Evolutionary conservation across 2,113 vertebrate species (phyloP), one percentile per base, ranked within the genome.

Genomic region (Sus scrofa): DNA sequence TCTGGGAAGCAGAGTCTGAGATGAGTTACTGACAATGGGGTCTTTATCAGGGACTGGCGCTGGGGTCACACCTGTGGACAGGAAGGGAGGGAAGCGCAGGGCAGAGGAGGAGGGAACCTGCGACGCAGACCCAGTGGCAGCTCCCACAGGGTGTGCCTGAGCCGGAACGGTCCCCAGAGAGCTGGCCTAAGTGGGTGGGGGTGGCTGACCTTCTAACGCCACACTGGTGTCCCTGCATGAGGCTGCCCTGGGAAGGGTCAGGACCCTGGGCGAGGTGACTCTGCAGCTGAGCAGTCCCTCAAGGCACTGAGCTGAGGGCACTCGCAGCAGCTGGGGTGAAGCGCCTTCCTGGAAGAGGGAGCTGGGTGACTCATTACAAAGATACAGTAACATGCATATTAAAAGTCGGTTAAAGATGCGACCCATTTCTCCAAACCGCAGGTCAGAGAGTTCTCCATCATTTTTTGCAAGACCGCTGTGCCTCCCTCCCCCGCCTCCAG

Each of bases 81-180:
- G 37, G n/a, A 78, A 2, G 8, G 2, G 10, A 18, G 26, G 52
- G 60, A 27, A 50, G 27, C 22, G 0, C 22, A 1, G 13, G 63
- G 5, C 50, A 44, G 32, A 27, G 16, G 12, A 9, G 39, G n/a
- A 56, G 94, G 34, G 20, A 27, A 62, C 24, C 5, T 3, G 20
- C 32, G 6, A 5, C 1, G 0, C 13, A 74, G 63, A 68, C 37
- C 37, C 50, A 4, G 19, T 0, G 20, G 18, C 1, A 6, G 83
- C n/a, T n/a, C 34, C 63, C 50, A 7, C 18, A 20, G 39, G n/a
- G 8, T 44, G 2, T 6, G 2, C 11, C 1, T 0, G 16, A 18
- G 6, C 50, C 4, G 2, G 19, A 2, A 7, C 34, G 24, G 27
- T 2, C 78, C 82, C 3, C 0, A 2, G 6, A 50, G 39, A 4